Percentiles rank a stretch among this genome's conserved stretches.
phyloP scores from a whole-genome alignment of 2,797 vertebrate genomes.

The Centroberyx gerrardi region DNA sequence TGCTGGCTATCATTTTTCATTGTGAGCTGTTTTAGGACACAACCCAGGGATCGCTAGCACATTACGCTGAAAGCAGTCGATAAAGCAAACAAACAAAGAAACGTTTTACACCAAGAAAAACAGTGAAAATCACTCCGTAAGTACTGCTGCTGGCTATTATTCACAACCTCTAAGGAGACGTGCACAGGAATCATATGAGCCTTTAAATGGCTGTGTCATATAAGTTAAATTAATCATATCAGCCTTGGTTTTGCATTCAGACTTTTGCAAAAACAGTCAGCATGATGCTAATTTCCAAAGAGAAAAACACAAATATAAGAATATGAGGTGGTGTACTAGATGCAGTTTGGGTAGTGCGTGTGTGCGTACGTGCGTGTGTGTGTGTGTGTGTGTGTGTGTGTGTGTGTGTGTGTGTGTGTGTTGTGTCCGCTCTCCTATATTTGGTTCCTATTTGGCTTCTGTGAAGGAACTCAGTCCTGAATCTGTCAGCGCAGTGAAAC shows the following conservation, averaged over 20 bases:
- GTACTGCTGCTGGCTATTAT: slow-evolving; percentile 7
- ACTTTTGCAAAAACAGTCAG: not conserved
- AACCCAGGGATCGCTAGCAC: slow-evolving; percentile 47
- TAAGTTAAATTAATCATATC: not conserved
- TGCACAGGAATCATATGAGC: not conserved
- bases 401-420: slow-evolving; percentile 3
- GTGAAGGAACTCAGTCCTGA: slow-evolving; percentile 75
- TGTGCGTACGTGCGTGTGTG: not conserved
- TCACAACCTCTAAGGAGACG: not conserved
- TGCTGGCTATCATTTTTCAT: slow-evolving; percentile 76
- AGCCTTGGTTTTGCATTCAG: not conserved
- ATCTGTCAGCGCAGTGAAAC: slow-evolving; percentile 80
- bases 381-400: too few species aligned
- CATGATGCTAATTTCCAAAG: slow-evolving; percentile 7
- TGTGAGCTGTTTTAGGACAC: slow-evolving; percentile 67
- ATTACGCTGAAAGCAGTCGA: slow-evolving; percentile 32
- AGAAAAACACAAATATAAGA: slow-evolving; percentile 20
- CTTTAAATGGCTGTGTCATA: not conserved
- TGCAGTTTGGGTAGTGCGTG: slow-evolving; percentile 38
- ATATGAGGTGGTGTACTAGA: slow-evolving; percentile 32
- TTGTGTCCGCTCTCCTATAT: slow-evolving; percentile 53
- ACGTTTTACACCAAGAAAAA: slow-evolving; percentile 28
- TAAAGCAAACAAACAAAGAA: slow-evolving; percentile 36
- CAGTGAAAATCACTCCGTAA: not conserved
- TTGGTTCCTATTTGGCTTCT: slow-evolving; percentile 69